phyloP scores from a whole-genome alignment of 1,140 invertebrate genomes.

The Bombus confusus region DNA sequence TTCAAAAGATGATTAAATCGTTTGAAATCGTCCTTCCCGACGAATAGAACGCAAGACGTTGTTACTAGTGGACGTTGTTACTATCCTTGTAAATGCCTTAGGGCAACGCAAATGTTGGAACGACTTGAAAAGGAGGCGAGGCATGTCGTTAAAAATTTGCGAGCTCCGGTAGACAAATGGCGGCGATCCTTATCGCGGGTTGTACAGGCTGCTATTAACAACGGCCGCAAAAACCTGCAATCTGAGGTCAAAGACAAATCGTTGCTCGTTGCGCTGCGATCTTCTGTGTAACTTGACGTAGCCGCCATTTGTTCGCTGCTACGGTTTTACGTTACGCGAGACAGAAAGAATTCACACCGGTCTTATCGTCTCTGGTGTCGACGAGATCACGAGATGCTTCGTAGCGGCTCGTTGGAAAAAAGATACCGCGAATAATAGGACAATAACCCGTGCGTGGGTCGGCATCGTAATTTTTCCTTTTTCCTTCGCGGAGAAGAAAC shows the following conservation, averaged over 20 bases:
- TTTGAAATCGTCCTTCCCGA: constrained; percentile 1
- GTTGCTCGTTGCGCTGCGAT: constrained; percentile 56
- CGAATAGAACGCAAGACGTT: background rate
- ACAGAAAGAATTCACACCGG: constrained; percentile 42
- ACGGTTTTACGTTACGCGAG: constrained; percentile 52
- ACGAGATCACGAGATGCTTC: background rate
- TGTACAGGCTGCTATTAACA: constrained; percentile 70
- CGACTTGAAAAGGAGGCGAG: constrained; percentile 9
- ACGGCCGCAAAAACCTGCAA: constrained; percentile 70
- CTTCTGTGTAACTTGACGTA: constrained; percentile 61
- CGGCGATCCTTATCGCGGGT: constrained; percentile 67
- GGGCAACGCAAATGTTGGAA: background rate
- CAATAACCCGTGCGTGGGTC: background rate
- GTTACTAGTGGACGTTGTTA: too few species aligned
- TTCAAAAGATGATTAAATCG: constrained; percentile 39
- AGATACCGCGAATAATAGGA: constrained; percentile 21
- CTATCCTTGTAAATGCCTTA: background rate
- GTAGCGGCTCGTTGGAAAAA: background rate
- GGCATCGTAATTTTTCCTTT: background rate
- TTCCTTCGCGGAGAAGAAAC: background rate
- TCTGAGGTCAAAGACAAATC: constrained; percentile 72
- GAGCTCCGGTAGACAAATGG: constrained; percentile 64
- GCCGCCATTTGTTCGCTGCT: constrained; percentile 60
- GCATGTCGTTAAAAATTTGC: constrained; percentile 67
- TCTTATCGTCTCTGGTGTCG: constrained; percentile 34